Conservation (phyloP, 2,797 vertebrate species). For the Urophycis tenuis region DNA sequence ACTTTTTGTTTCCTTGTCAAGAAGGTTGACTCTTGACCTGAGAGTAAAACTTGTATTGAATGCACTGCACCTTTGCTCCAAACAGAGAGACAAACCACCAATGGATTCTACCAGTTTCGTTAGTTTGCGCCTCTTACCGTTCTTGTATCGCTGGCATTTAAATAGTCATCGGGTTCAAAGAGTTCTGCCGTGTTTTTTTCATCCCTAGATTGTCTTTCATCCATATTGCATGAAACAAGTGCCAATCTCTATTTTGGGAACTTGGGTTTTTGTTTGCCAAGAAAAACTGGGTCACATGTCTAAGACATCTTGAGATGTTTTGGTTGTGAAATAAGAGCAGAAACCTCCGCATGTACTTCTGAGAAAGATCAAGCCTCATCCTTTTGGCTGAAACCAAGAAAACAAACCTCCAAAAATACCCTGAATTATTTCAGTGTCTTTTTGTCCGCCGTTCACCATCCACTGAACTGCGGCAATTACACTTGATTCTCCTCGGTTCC, state of each 20-base stretch:
- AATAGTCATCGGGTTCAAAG: conserved; percentile 35
- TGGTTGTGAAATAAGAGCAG: conserved; percentile 17
- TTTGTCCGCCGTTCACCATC: neutral
- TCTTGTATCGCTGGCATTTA: conserved; percentile 31
- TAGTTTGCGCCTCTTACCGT: conserved; percentile 28
- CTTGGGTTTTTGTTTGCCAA: conserved; percentile 32
- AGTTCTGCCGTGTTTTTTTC: conserved; percentile 40
- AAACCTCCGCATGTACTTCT: conserved; percentile 21
- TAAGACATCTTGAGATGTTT: conserved; percentile 33
- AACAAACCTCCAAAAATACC: neutral
- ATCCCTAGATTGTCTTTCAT: conserved; percentile 43
- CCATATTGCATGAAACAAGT: conserved; percentile 57
- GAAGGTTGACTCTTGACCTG: neutral
- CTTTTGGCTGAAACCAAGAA: neutral
- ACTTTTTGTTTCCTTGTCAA: neutral
- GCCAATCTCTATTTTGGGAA: conserved; percentile 54
- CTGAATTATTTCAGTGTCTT: conserved; percentile 1
- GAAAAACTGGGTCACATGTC: conserved; percentile 54
- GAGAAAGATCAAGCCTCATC: conserved; percentile 4
- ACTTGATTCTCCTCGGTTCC: neutral
- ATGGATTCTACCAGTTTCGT: conserved; percentile 33
- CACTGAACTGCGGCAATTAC: neutral
- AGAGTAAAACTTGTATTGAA: neutral
- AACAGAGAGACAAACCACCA: neutral
- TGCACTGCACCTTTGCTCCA: neutral